Evolutionary conservation across 2,888 invertebrate species (phyloP).

Genomic region (Tupiocoris notatus): DNA sequence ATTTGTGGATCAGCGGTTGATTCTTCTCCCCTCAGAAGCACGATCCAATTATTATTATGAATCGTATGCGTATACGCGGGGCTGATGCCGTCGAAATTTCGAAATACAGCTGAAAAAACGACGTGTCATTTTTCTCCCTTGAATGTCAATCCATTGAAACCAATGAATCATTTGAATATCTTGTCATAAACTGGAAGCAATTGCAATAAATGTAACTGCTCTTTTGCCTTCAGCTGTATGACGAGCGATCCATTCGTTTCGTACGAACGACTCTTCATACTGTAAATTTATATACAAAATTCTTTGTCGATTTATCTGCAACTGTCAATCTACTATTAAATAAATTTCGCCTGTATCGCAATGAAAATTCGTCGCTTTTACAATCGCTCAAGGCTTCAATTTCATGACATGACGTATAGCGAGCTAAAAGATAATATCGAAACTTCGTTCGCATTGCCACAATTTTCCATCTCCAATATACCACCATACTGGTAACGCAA

Average conservation of each 20-base stretch:
- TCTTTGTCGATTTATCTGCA: neutral
- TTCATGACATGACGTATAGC: neutral
- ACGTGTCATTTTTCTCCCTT: too few relatives aligned
- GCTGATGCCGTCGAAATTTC: too few relatives aligned
- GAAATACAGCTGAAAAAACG: too few relatives aligned
- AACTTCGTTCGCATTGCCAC: neutral
- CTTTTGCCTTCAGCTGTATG: too few relatives aligned
- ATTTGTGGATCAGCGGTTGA: too few relatives aligned
- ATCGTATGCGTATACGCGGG: too few relatives aligned
- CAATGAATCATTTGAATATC: neutral
- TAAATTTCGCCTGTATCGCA: neutral
- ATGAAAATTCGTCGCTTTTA: neutral
- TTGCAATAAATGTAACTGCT: neutral
- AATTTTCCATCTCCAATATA: neutral
- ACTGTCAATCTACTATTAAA: neutral
- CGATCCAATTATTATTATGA: too few relatives aligned
- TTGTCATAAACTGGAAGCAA: neutral
- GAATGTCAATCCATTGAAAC: neutral
- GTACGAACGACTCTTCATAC: too few relatives aligned
- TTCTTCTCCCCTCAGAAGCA: too few relatives aligned
- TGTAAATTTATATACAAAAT: too few relatives aligned
- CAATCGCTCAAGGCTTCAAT: neutral
- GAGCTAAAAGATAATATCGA: neutral
- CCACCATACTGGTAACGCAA: neutral
- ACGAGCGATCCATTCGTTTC: too few relatives aligned